phyloP scores from a whole-genome alignment of 2,113 vertebrate species.

The Muntiacus muntjak region DNA sequence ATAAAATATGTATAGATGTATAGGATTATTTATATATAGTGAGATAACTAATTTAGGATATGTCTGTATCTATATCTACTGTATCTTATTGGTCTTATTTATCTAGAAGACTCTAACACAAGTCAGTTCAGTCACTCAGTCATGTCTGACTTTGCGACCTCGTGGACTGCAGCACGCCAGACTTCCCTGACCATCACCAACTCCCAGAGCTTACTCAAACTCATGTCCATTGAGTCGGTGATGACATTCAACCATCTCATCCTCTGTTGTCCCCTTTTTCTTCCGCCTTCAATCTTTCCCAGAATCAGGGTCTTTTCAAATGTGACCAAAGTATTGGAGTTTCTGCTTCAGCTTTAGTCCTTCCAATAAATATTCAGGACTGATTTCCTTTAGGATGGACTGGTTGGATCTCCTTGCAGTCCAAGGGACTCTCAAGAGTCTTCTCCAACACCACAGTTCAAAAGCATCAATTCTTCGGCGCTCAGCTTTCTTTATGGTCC shows the following conservation, averaged over 20 bases:
- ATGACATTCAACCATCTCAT: neutral
- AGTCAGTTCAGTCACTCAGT: neutral
- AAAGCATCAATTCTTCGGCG: neutral
- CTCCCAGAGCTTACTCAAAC: neutral
- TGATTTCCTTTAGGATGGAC: neutral
- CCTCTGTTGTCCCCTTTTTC: neutral
- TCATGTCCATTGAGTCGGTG: neutral
- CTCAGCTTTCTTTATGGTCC: neutral
- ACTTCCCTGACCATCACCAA: neutral
- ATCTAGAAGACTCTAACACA: neutral
- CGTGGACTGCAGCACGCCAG: fast-evolving
- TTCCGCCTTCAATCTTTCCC: neutral
- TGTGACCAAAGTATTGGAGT: neutral
- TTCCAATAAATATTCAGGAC: neutral
- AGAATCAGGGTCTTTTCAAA: neutral
- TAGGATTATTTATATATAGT: neutral
- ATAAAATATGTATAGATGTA: neutral
- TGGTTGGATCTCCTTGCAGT: neutral
- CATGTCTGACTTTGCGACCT: neutral
- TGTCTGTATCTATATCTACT: neutral
- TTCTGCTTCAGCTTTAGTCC: neutral
- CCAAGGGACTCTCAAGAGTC: neutral
- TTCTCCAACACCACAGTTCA: neutral
- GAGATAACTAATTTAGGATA: neutral
- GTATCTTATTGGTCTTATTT: neutral